phyloP scores from a whole-genome alignment of 2,888 invertebrate genomes.

The Pyrochroa serraticornis region DNA sequence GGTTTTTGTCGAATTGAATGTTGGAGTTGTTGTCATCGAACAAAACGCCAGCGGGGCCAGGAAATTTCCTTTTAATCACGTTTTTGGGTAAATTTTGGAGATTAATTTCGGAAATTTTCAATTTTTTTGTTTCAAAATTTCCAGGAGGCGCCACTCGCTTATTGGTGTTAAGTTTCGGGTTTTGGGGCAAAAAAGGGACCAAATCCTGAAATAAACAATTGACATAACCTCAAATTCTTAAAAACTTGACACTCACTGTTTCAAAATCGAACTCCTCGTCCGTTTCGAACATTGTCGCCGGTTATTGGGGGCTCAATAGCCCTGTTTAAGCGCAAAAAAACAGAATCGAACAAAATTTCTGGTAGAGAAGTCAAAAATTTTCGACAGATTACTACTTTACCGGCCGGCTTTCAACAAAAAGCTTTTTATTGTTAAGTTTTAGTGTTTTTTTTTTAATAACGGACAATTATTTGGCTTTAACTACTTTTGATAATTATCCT shows the following conservation, averaged over 20 bases:
- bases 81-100: slow-evolving; percentile 22
- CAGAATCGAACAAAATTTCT: no score
- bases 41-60: slow-evolving; percentile 45
- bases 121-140: neutral
- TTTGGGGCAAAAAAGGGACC: neutral
- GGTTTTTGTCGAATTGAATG: no score
- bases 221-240: slow-evolving; percentile 5
- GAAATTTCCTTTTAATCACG: slow-evolving; percentile 41
- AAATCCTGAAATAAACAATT: slow-evolving; percentile 3
- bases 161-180: neutral
- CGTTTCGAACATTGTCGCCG: slow-evolving; percentile 7
- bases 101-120: neutral
- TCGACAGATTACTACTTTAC: no score
- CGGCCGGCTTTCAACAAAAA: no score
- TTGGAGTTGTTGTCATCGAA: slow-evolving; percentile 28
- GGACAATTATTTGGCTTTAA: no score
- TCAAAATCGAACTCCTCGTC: slow-evolving; percentile 8
- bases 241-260: neutral
- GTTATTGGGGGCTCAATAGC: no score
- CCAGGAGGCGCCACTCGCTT: neutral
- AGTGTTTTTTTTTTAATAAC: no score
- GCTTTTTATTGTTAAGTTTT: no score
- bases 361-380: no score
- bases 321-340: no score
- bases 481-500: no score